A percentile compares a stretch with the other conserved stretches of the same genome.
Evolutionary conservation across 2,888 invertebrate genomes (phyloP).

Genomic region (Dexiosoma caninum): DNA sequence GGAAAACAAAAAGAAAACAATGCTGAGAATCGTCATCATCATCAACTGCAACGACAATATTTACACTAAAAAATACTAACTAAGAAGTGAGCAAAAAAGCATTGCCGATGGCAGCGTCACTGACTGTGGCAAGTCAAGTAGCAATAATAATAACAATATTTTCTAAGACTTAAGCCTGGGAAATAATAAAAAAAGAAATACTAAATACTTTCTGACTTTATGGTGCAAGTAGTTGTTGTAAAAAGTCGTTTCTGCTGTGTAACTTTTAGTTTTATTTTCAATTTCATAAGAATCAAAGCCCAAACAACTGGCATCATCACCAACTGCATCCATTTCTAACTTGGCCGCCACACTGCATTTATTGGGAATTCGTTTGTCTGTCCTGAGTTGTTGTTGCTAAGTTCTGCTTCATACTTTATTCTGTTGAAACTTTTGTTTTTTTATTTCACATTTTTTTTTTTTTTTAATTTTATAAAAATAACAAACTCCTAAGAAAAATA

Average conservation of each 20-base stretch:
- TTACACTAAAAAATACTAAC: conserved; percentile 17
- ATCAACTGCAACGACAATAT: conserved; percentile 42
- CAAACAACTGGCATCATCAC: conserved; percentile 38
- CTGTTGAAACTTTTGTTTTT: conserved; percentile 26
- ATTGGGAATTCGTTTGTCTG: conserved; percentile 46
- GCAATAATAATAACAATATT: conserved; percentile 54
- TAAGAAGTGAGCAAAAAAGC: conserved; percentile 18
- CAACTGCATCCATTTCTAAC: conserved; percentile 14
- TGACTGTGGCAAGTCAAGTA: conserved; percentile 31
- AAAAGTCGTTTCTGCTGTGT: conserved; percentile 12
- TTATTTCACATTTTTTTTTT: background rate
- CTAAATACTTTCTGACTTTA: conserved; percentile 21
- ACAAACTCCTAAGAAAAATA: conserved; percentile 24
- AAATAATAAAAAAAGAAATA: conserved; percentile 26
- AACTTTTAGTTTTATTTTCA: conserved; percentile 47
- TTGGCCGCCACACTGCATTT: conserved; percentile 27
- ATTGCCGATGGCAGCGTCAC: conserved; percentile 5
- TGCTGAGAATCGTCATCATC: background rate
- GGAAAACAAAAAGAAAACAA: background rate
- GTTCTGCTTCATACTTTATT: background rate
- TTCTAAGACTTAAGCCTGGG: conserved; percentile 59
- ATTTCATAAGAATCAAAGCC: conserved; percentile 42
- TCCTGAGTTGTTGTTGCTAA: background rate
- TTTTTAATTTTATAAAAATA: conserved; percentile 1
- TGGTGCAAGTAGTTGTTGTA: conserved; percentile 23